phyloP scores from a whole-genome alignment of 2,888 invertebrate genomes.

The Acanthococcus lagerstroemiae region DNA sequence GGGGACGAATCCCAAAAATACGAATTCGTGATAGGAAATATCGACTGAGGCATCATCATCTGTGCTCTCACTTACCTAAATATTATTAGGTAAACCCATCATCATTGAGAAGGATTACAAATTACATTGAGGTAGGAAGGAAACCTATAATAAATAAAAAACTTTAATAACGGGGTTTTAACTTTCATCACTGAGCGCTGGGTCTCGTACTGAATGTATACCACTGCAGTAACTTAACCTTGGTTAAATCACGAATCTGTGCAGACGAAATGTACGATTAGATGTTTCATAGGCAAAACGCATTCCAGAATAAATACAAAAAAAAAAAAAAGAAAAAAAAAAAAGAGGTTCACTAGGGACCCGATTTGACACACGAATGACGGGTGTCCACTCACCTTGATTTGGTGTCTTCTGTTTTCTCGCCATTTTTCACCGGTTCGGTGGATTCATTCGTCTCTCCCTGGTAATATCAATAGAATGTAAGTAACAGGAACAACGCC shows the following conservation, averaged over 20 bases:
- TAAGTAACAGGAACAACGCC: background rate
- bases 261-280: constrained; percentile 4
- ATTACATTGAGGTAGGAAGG: no score
- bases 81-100: constrained; percentile 29
- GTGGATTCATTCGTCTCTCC: background rate
- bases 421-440: background rate
- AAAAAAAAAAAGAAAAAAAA: no score
- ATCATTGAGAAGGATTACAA: constrained; percentile 16
- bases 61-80: constrained; percentile 28
- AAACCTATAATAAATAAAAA: constrained; percentile 28
- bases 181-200: constrained; percentile 13
- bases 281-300: background rate
- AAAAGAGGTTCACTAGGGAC: no score
- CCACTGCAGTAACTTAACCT: constrained; percentile 24
- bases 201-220: constrained; percentile 23
- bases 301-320: no score
- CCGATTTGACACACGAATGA: background rate
- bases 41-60: constrained; percentile 16
- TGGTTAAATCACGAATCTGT: constrained; percentile 26
- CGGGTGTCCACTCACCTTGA: background rate
- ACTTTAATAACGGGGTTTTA: constrained; percentile 20
- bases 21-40: constrained; percentile 24
- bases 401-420: background rate
- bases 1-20: no score
- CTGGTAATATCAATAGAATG: background rate